Evolutionary conservation across 2,797 vertebrate genomes (phyloP), one percentile per base, ranked within the genome.

Genomic region (Leuciscus waleckii): DNA sequence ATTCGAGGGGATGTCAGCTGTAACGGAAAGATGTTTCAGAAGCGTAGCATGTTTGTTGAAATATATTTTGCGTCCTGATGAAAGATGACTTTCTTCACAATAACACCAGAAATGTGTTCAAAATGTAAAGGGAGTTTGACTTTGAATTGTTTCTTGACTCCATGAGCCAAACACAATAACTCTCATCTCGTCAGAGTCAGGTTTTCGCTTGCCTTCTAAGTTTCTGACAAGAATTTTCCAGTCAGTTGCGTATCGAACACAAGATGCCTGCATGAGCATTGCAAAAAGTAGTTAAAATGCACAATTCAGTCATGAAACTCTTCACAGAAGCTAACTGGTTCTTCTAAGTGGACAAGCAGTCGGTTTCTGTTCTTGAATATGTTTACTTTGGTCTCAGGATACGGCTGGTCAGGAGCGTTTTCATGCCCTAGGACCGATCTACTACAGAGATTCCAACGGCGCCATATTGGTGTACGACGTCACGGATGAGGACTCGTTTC

Each of bases 361-460:
- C n/a, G 2, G 10, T 41, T 29, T 49, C n/a, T 37, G 13, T 32
- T 17, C 21, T 17, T 80, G 11, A 37, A 37, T 11, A 2, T 86
- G 39, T 49, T 54, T 32, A 11, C 29, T 10, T 70, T 23, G 19
- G 9, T 73, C 29, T 77, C 94, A 99, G 98, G 98, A 99, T 94
- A 99, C 98, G 37, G 98, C 98, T 13, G 98, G 98, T 71, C 98
- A 99, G 95, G 98, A 99, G 93, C 95, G 98, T 82, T 99, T 99
- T 83, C 98, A 99, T 79, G 98, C 98, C 0, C 91, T 99, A 92
- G 98, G 98, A 56, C 98, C 98, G 0, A 99, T 99, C 94, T 99
- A 99, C 95, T 99, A 99, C 95, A 96, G 98, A 95, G 98, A 99
- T 94, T 99, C 98, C 89, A 99, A 99, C 65, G 98, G 98, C 91